Percentiles rank a stretch among this genome's conserved stretches.
These are phyloP conservation scores for Drosophila lutescens DNA, from an alignment of 2,888 invertebrate genomes.

Conservation along the genomic window DNA sequence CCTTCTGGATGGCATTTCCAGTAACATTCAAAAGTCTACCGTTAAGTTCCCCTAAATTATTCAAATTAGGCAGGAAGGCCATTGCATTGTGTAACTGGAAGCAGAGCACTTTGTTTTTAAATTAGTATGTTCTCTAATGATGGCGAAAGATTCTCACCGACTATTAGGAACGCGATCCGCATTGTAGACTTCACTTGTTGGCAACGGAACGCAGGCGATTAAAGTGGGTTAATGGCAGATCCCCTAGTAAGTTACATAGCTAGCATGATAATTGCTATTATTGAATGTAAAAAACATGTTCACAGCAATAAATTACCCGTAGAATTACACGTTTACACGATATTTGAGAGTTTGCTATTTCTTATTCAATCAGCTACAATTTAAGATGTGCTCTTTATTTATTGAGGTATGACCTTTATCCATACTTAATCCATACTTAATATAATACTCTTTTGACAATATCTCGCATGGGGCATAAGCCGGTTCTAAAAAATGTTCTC, in stretches of 20 bases:
- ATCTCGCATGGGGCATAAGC: constrained; percentile 2
- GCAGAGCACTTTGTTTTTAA: not conserved
- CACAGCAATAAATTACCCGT: too few relatives aligned
- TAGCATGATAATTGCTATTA: constrained; percentile 5
- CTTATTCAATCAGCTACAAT: not conserved
- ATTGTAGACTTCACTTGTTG: not conserved
- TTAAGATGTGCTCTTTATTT: not conserved
- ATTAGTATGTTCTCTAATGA: not conserved
- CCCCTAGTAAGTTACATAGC: not conserved
- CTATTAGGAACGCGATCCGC: not conserved
- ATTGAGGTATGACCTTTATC: not conserved
- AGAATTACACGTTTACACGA: too few relatives aligned
- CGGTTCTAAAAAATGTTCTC: not conserved
- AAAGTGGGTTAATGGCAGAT: not conserved
- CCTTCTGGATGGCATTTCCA: not conserved
- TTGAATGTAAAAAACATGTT: too few relatives aligned
- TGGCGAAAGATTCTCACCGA: not conserved
- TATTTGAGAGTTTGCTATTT: too few relatives aligned
- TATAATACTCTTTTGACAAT: not conserved
- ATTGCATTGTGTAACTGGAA: not conserved
- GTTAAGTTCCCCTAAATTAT: not conserved
- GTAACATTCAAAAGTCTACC: not conserved
- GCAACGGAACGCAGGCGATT: not conserved
- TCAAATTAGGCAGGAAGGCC: not conserved
- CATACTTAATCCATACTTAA: accelerated